Conservation (phyloP, 2,113 vertebrate species). For the Dolichotis patagonum region DNA sequence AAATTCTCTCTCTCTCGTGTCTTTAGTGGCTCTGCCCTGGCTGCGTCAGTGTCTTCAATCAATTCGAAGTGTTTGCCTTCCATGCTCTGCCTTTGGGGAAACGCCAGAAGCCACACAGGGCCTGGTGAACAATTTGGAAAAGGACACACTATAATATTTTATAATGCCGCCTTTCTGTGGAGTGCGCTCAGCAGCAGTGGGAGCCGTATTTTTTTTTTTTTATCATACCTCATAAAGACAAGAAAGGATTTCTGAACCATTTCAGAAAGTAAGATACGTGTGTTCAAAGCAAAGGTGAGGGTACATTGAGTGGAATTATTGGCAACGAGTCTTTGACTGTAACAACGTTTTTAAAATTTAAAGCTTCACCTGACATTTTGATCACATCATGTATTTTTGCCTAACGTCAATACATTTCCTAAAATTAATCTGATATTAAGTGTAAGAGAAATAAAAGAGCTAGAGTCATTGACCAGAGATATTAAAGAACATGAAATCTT, state of each 20-base stretch:
- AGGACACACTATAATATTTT: not conserved
- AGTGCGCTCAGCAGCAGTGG: not conserved
- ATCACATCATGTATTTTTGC: not conserved
- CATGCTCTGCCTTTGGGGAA: not conserved
- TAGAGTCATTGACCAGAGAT: not conserved
- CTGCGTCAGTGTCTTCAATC: not conserved
- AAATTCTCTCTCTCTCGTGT: not conserved
- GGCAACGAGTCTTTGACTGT: not conserved
- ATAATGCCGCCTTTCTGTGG: not conserved
- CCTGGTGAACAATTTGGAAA: not conserved
- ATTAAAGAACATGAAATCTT: not conserved
- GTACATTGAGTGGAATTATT: not conserved
- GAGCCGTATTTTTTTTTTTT: not conserved
- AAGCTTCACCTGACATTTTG: not conserved
- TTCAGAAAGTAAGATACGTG: not conserved
- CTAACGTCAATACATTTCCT: not conserved
- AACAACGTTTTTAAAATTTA: not conserved
- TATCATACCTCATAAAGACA: not conserved
- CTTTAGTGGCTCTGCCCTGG: not conserved
- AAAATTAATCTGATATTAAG: not conserved
- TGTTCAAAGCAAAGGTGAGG: not conserved
- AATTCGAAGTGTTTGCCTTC: not conserved
- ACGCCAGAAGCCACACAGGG: not conserved
- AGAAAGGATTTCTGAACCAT: not conserved
- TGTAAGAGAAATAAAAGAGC: not conserved